Evolutionary conservation across 2,113 vertebrate genomes (phyloP).

Genomic region (Rhinolophus sinicus): DNA sequence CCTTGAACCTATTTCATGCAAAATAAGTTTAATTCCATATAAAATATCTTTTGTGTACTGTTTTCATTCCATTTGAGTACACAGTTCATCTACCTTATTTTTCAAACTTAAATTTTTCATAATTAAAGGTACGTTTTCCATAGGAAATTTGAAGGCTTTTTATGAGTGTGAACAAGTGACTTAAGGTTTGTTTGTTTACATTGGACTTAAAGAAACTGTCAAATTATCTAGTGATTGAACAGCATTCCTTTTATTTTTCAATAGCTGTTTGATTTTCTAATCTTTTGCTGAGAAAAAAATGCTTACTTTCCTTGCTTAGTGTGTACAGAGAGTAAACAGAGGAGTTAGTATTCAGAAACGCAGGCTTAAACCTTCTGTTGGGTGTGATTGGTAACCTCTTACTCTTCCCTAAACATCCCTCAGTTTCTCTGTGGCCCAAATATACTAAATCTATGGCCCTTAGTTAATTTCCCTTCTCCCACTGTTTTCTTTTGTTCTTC

Average conservation of each 20-base stretch:
- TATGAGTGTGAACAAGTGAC: neutral
- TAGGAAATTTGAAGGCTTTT: neutral
- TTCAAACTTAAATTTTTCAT: neutral
- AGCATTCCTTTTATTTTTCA: neutral
- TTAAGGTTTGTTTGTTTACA: neutral
- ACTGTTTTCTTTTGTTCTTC: too few relatives aligned
- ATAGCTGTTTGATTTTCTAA: neutral
- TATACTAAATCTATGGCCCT: neutral
- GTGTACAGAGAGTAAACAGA: neutral
- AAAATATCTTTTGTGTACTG: neutral
- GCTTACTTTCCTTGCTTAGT: neutral
- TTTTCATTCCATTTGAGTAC: neutral
- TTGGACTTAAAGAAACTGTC: neutral
- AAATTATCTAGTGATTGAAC: neutral
- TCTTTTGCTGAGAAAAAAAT: neutral
- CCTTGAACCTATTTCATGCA: neutral
- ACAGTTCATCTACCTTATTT: constrained; percentile 3
- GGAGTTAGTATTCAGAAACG: neutral
- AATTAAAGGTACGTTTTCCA: neutral
- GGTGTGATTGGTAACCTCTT: neutral
- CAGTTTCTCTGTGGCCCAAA: neutral
- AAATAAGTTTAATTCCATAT: neutral
- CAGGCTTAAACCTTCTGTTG: neutral
- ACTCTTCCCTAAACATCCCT: neutral
- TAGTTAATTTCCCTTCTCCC: neutral